A percentile compares a stretch with the other conserved stretches of the same genome.
These are phyloP conservation scores for Mesoclemmys tuberculata DNA, from an alignment of 2,113 vertebrate genomes.

Conservation along the genomic window DNA sequence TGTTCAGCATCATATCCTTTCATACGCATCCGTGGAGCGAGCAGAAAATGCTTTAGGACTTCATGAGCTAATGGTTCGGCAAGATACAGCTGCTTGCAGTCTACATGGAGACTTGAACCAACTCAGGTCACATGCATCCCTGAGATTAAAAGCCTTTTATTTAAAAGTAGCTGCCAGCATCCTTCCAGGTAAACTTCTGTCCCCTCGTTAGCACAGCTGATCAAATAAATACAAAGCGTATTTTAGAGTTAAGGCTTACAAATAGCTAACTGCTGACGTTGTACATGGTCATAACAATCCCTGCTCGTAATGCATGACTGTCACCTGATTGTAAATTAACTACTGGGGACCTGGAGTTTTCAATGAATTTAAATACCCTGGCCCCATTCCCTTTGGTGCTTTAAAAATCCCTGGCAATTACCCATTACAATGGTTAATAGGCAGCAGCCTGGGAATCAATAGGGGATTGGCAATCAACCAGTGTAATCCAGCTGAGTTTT, in stretches of 20 bases:
- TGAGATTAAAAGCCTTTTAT: rapidly evolving
- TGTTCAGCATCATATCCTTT: neutral
- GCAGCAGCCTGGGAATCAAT: neutral
- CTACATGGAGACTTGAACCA: rapidly evolving
- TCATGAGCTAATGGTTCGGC: rapidly evolving
- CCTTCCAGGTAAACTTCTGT: neutral
- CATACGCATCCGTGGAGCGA: rapidly evolving
- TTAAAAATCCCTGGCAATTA: neutral
- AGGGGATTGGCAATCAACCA: neutral
- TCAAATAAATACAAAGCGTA: rapidly evolving
- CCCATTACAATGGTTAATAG: rapidly evolving
- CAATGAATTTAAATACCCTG: neutral
- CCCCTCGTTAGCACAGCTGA: rapidly evolving
- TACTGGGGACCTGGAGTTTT: neutral
- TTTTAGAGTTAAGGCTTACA: neutral
- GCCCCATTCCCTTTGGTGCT: neutral
- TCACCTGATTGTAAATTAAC: rapidly evolving
- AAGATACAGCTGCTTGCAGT: rapidly evolving
- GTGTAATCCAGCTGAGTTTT: neutral
- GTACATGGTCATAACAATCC: rapidly evolving
- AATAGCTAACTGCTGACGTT: rapidly evolving
- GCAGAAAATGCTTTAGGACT: neutral
- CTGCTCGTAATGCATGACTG: rapidly evolving
- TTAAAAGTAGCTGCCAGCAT: rapidly evolving
- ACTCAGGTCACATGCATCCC: neutral